Evolutionary conservation across 53 echinoderm and acorn worm genomes (phyloP), one percentile per base, ranked within the genome.

Genomic region (Henricia sp.): DNA sequence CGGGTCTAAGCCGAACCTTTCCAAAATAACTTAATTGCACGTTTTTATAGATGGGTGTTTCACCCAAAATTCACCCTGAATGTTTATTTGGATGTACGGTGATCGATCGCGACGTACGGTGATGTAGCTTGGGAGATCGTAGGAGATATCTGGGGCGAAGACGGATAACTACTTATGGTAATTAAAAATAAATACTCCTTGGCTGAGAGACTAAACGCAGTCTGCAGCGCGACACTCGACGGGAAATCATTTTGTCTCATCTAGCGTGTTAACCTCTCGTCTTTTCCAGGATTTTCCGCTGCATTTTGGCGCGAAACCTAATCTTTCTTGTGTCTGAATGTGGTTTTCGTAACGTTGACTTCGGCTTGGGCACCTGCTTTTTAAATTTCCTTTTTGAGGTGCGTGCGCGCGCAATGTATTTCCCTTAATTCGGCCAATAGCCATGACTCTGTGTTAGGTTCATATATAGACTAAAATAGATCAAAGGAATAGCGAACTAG

Each of bases 131-230:
- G 20, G 39, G 23, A 37, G 21, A 36, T 2, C 1, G 3, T 6
- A 14, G 11, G 3, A 6, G 54, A 67, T 6, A 67, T 23, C 17
- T 36, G 6, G 35, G 17, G 38, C 67, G 21, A 30, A 67, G 67
- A 37, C 37, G n/a, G 37, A 67, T 67, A 28, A 38, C 39, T 21
- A 28, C 12, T 67, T 67, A 37, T 67, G n/a, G 39, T 67, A 39
- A 67, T 67, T 67, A n/a, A 38, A 67, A 67, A 67, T 67, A 67
- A 67, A 67, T 38, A 67, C 67, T 67, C 67, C 16, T 38, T 40
- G 39, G 23, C n/a, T 37, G 12, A 21, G 67, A 38, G 6, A 17
- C 20, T 40, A 67, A 40, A 67, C 67, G 67, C n/a, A 35, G 36
- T 65, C 65, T 35, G 14, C 2, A 16, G 65, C 67, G 23, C 37